These are phyloP conservation scores for Desoria tigrina DNA, from an alignment of 2,888 invertebrate genomes.

Conservation along the genomic window DNA sequence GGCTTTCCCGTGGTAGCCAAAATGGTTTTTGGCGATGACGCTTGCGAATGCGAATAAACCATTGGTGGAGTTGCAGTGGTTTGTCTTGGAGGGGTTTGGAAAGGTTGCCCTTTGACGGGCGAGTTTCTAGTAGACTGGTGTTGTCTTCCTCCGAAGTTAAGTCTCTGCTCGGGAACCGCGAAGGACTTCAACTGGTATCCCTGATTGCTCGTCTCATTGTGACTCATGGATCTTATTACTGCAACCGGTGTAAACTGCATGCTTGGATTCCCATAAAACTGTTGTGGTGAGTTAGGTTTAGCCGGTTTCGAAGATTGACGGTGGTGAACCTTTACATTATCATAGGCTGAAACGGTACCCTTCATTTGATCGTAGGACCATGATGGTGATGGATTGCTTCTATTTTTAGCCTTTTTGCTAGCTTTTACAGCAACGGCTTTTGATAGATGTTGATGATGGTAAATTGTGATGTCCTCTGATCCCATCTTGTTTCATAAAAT, in stretches of 20 bases:
- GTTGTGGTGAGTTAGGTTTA: not conserved
- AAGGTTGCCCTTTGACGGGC: not conserved
- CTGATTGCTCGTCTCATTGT: not conserved
- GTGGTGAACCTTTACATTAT: not conserved
- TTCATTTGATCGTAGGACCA: conserved; percentile 1
- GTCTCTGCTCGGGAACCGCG: not conserved
- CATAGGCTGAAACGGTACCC: conserved; percentile 5
- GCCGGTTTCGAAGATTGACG: not conserved
- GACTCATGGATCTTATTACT: not conserved
- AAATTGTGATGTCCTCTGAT: conserved; percentile 26
- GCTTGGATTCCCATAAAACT: not conserved
- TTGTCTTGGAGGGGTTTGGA: too few relatives aligned
- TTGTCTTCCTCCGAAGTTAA: not conserved
- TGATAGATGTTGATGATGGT: conserved; percentile 26
- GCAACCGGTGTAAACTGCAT: not conserved
- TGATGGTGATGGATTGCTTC: too few relatives aligned
- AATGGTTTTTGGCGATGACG: not conserved
- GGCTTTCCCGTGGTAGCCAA: conserved; percentile 22
- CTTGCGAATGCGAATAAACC: too few relatives aligned
- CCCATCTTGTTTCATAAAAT: conserved; percentile 28
- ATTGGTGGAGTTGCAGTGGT: too few relatives aligned
- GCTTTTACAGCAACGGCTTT: not conserved
- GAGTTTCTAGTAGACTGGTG: not conserved
- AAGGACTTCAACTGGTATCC: not conserved
- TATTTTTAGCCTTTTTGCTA: too few relatives aligned